Conservation (phyloP, 2,797 vertebrate genomes). For the Carduelis carduelis region DNA sequence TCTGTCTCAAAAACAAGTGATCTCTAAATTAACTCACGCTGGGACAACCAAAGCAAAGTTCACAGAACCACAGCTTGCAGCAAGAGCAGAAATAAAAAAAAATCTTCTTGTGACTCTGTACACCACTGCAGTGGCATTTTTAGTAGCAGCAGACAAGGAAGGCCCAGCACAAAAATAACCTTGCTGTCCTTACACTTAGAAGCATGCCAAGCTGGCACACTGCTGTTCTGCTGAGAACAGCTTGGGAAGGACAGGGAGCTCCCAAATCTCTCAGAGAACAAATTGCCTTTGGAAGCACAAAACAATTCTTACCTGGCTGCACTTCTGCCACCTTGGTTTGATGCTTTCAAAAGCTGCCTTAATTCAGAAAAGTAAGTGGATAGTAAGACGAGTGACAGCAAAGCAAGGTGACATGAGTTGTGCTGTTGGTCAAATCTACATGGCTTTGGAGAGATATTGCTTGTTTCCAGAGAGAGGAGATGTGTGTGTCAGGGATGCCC, state of each 20-base stretch:
- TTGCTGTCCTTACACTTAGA: fast-evolving
- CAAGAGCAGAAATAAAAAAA: background rate
- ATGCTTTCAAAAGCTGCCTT: background rate
- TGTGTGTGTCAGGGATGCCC: background rate
- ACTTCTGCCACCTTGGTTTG: background rate
- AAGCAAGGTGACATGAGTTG: background rate
- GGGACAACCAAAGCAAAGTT: background rate
- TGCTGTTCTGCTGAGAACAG: fast-evolving
- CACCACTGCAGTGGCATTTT: background rate
- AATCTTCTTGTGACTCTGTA: background rate
- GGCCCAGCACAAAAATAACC: background rate
- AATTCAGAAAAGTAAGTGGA: background rate
- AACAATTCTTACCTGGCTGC: background rate
- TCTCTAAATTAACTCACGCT: background rate
- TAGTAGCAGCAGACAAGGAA: background rate
- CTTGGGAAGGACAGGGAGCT: background rate
- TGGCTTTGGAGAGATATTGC: background rate
- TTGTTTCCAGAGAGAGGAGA: background rate
- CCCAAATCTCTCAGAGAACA: background rate
- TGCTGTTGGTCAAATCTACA: background rate
- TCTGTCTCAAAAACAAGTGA: background rate
- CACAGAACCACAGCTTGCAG: background rate
- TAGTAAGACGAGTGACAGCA: background rate
- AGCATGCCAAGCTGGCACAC: background rate
- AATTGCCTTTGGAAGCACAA: background rate